Conservation (phyloP, 2,888 invertebrate genomes). For the Amphimallon solstitiale region DNA sequence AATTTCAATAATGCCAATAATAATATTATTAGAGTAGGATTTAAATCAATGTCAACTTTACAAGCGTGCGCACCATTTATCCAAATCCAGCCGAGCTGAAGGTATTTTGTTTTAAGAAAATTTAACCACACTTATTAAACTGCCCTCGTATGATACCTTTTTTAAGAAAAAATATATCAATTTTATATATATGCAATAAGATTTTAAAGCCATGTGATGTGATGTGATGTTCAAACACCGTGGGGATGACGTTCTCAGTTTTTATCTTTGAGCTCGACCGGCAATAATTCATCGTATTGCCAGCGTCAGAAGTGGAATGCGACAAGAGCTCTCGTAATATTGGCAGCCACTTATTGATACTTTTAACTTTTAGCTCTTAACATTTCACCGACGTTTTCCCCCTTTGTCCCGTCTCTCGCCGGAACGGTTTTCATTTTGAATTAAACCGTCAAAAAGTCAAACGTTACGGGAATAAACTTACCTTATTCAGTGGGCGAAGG, state of each 20-base stretch:
- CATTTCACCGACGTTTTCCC: constrained; percentile 6
- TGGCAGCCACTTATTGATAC: constrained; percentile 20
- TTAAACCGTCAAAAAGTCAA: constrained; percentile 22
- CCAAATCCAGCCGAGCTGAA: no score
- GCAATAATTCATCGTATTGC: constrained; percentile 16
- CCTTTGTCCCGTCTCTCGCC: background rate
- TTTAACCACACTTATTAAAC: no score
- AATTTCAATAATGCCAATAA: no score
- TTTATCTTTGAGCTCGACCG: constrained; percentile 11
- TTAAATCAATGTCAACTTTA: no score
- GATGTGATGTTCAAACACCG: no score
- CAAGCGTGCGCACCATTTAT: no score
- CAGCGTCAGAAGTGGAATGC: constrained; percentile 3
- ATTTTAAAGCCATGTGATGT: background rate
- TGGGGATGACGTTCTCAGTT: background rate
- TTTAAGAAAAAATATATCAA: no score
- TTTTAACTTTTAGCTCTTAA: constrained; percentile 21
- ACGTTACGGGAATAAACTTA: constrained; percentile 16
- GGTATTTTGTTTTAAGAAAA: no score
- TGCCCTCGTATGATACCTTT: no score
- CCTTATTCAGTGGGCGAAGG: background rate
- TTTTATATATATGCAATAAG: no score
- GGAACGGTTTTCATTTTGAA: constrained; percentile 12
- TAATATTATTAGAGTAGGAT: no score
- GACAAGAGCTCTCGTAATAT: constrained; percentile 1